A percentile compares a stretch with the other conserved stretches of the same genome.
These are phyloP conservation scores for Phasia obesa DNA, from an alignment of 2,888 invertebrate genomes.

Conservation along the genomic window DNA sequence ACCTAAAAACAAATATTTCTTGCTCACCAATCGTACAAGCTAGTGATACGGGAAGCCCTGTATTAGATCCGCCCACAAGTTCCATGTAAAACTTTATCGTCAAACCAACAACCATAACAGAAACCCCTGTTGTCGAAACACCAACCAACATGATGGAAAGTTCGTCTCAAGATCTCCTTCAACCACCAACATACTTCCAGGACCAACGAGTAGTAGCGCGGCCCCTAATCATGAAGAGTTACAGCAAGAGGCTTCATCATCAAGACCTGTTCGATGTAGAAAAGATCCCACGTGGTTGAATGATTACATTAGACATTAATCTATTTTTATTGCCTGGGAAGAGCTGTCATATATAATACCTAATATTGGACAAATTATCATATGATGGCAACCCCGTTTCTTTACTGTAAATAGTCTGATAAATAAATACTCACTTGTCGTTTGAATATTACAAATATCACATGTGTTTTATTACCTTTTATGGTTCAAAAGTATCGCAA, in stretches of 20 bases:
- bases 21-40: too few relatives aligned
- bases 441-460: not conserved
- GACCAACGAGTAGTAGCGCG: not conserved
- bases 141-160: constrained; percentile 2
- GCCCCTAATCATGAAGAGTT: not conserved
- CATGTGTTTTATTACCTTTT: constrained; percentile 19
- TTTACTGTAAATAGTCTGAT: too few relatives aligned
- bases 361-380: too few relatives aligned
- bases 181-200: constrained; percentile 1
- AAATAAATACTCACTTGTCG: too few relatives aligned
- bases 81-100: not conserved
- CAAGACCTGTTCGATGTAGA: not conserved
- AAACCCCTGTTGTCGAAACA: constrained; percentile 16
- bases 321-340: too few relatives aligned
- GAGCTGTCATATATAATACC: too few relatives aligned
- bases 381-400: too few relatives aligned
- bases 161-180: not conserved
- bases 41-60: too few relatives aligned
- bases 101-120: constrained; percentile 9
- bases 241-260: not conserved
- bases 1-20: not conserved
- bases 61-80: not conserved
- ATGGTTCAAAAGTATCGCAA: too few relatives aligned
- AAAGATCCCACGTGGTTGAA: not conserved
- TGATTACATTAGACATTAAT: not conserved